Evolutionary conservation across 2,797 vertebrate genomes (phyloP).

Genomic region (Diplodus sargus): DNA sequence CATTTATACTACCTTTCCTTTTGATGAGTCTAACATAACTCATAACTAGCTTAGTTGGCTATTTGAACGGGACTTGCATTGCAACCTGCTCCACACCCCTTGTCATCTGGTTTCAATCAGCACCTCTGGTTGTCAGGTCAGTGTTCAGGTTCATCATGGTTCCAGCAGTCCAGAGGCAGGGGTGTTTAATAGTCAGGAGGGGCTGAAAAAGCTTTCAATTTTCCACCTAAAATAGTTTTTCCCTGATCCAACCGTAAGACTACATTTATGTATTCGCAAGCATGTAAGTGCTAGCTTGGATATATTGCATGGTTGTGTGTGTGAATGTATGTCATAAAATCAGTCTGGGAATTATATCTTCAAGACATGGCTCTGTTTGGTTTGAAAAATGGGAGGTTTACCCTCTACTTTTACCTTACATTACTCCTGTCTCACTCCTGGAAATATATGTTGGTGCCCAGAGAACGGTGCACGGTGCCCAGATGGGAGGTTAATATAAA

Average conservation of each 20-base stretch:
- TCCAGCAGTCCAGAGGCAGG: slow-evolving; percentile 44
- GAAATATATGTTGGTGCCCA: slow-evolving; percentile 23
- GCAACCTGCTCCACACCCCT: slow-evolving; percentile 6
- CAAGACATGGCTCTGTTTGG: slow-evolving; percentile 44
- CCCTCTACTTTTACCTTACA: slow-evolving; percentile 34
- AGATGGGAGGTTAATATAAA: neutral
- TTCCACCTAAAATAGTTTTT: slow-evolving; percentile 45
- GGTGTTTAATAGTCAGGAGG: slow-evolving; percentile 59
- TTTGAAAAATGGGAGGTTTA: slow-evolving; percentile 55
- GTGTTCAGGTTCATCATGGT: slow-evolving; percentile 30
- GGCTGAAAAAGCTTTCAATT: slow-evolving; percentile 34
- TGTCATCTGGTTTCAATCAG: slow-evolving; percentile 54
- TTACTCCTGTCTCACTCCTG: slow-evolving; percentile 28
- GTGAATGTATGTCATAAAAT: slow-evolving; percentile 36
- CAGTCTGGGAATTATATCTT: slow-evolving; percentile 39
- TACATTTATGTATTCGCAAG: slow-evolving; percentile 18
- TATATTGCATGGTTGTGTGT: slow-evolving; percentile 7
- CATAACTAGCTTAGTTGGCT: slow-evolving; percentile 16
- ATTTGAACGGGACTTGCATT: neutral
- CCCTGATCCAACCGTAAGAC: slow-evolving; percentile 22
- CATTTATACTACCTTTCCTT: slow-evolving; percentile 29
- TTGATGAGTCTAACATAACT: slow-evolving; percentile 46
- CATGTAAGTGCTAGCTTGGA: neutral
- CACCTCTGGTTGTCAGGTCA: slow-evolving; percentile 8
- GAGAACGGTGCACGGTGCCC: neutral